Evolutionary conservation across 2,797 vertebrate genomes (phyloP).

Genomic region (Argentina silus): DNA sequence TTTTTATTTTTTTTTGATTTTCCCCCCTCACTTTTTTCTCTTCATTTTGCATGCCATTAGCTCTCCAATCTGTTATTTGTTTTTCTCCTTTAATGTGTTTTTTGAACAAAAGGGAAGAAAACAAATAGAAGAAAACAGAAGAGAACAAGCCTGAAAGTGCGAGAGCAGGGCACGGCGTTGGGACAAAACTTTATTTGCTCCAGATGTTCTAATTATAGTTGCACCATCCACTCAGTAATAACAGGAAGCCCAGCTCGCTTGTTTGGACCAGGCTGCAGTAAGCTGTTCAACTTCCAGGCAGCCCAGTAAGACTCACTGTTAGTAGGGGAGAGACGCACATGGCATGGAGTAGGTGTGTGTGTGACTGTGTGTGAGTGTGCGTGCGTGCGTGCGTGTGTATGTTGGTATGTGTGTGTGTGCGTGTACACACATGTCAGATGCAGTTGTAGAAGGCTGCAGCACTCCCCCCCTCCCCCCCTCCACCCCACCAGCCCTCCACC

Average conservation of each 20-base stretch:
- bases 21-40: constrained; percentile 19
- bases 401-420: background rate
- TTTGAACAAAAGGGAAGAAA: constrained; percentile 44
- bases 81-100: constrained; percentile 46
- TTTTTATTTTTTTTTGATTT: constrained; percentile 15
- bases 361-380: background rate
- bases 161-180: constrained; percentile 4
- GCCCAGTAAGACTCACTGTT: background rate
- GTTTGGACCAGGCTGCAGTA: background rate
- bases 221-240: constrained; percentile 33
- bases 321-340: background rate
- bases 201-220: constrained; percentile 46
- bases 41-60: constrained; percentile 43
- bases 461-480: background rate
- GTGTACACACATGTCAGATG: background rate
- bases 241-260: constrained; percentile 4
- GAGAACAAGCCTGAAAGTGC: constrained; percentile 28
- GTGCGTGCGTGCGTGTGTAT: background rate
- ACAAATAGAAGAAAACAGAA: constrained; percentile 24
- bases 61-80: constrained; percentile 56
- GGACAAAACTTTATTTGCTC: constrained; percentile 57
- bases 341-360: background rate
- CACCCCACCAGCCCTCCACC: background rate
- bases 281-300: background rate
- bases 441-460: no score